Conservation (phyloP, 1,140 invertebrate genomes). For the Lethrus apterus region DNA sequence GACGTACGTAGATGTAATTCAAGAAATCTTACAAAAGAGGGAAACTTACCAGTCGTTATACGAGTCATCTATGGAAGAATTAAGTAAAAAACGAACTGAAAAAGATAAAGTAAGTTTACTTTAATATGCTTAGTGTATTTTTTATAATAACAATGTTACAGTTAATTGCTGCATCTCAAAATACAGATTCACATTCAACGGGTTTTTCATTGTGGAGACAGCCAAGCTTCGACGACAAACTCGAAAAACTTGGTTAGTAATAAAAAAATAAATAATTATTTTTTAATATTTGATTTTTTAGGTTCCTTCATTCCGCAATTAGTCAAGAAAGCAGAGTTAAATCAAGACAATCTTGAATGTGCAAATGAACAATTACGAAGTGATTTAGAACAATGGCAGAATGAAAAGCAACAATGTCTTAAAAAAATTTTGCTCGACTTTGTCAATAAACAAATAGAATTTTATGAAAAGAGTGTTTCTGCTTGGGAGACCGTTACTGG, state of each 20-base stretch:
- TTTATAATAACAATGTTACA: neutral
- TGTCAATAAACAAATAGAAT: slow-evolving; percentile 61
- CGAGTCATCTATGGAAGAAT: slow-evolving; percentile 58
- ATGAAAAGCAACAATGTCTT: slow-evolving; percentile 59
- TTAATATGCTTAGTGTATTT: slow-evolving; percentile 15
- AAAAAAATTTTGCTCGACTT: slow-evolving; percentile 58
- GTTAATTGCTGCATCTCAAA: slow-evolving; percentile 29
- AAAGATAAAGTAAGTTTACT: slow-evolving; percentile 52
- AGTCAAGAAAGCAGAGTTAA: slow-evolving; percentile 49
- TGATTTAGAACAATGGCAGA: slow-evolving; percentile 64
- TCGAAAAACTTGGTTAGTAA: slow-evolving; percentile 45
- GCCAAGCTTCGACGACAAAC: slow-evolving; percentile 49
- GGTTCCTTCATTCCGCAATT: slow-evolving; percentile 45
- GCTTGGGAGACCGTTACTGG: slow-evolving; percentile 49
- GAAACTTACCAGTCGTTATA: slow-evolving; percentile 65
- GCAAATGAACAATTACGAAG: slow-evolving; percentile 65
- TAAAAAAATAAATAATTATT: neutral
- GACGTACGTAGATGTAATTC: slow-evolving; percentile 59
- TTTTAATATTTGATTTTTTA: neutral
- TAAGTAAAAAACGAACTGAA: slow-evolving; percentile 55
- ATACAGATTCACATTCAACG: slow-evolving; percentile 23
- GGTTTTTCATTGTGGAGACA: slow-evolving; percentile 50
- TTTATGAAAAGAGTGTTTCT: slow-evolving; percentile 57
- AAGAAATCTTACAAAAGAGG: slow-evolving; percentile 58
- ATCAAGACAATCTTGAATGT: slow-evolving; percentile 60